Base-by-base conservation (phyloP, 2,113 vertebrate genomes). In the Macquaria ambigua region DNA sequence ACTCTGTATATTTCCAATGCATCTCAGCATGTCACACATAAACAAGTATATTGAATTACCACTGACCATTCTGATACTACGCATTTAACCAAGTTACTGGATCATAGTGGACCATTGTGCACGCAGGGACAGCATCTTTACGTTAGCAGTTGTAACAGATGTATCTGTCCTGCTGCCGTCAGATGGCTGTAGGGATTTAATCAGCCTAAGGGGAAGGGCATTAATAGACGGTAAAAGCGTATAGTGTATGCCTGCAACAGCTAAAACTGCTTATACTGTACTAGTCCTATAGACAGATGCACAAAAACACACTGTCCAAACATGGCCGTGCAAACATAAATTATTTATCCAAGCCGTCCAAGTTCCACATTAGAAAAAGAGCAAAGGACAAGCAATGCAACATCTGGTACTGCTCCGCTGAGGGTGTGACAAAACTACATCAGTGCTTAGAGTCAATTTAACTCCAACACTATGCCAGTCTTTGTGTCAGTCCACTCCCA, bases 291-390 rank as follows among this genome's bases (percentile, higher is more conserved):
- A 37, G 7, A 70, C 61, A 59, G 64, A 82, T 15, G 4, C 74
- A 77, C 21, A 69, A 43, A 70, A 64, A 74, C 53, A 80, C 53
- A 62, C 34, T 48, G 21, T 74, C 43, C 63, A 83, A 71, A 81
- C 53, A 71, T 62, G 37, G 55, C 39, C 15, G 28, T 55, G 71
- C 76, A 90, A 92, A 82, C 64, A 77, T 67, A 63, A 77, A 81
- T 88, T 87, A 81, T 93, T 90, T 89, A 82, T 89, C 68, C 16
- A 89, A 81, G 75, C 37, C 1, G 16, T 70, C 77, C 75, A 87
- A 84, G 82, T 79, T 77, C 43, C 77, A 55, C 63, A 71, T 79
- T 79, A 78, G 77, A 77, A 31, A 69, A 56, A 37, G 67, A 71
- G 46, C 64, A 87, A 81, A 79, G 48, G 58, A 58, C 66, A 74